phyloP scores from a whole-genome alignment of 64 coral and sea anemone genomes.

The Dendrophyllia cribrosa region DNA sequence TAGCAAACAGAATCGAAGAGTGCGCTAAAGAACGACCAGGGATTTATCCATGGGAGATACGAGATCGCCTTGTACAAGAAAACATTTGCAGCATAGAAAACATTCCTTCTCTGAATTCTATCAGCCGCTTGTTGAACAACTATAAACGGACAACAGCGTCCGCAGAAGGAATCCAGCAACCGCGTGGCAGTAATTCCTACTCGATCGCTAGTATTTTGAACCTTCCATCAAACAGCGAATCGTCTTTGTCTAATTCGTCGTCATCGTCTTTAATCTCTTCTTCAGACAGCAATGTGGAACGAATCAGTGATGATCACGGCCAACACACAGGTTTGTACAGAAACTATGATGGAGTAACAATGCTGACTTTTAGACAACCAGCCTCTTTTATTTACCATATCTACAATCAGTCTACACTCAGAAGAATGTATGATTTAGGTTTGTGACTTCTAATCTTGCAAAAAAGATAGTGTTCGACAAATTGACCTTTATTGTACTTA shows the following conservation, averaged over 20 bases:
- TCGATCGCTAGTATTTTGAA: not conserved
- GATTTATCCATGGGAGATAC: slow-evolving; percentile 13
- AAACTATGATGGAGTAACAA: too few relatives aligned
- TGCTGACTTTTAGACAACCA: too few relatives aligned
- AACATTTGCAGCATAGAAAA: not conserved
- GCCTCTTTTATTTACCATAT: too few relatives aligned
- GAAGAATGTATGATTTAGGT: too few relatives aligned
- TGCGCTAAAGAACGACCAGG: not conserved
- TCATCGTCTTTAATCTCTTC: not conserved
- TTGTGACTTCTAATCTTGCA: too few relatives aligned
- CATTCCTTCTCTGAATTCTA: slow-evolving; percentile 3
- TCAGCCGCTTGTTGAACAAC: slow-evolving; percentile 9
- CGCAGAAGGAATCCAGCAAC: not conserved
- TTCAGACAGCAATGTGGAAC: not conserved
- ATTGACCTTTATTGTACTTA: too few relatives aligned
- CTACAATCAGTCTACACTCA: too few relatives aligned
- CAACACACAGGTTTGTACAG: not conserved
- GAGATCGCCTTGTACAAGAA: slow-evolving; percentile 1
- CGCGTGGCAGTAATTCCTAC: not conserved
- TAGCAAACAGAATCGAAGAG: not conserved
- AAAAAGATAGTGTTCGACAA: too few relatives aligned
- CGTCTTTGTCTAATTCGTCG: not conserved
- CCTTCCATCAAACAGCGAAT: not conserved
- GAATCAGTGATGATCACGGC: not conserved
- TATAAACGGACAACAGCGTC: not conserved